Evolutionary conservation across 2,888 invertebrate species (phyloP).

Genomic region (Erebia aethiops): DNA sequence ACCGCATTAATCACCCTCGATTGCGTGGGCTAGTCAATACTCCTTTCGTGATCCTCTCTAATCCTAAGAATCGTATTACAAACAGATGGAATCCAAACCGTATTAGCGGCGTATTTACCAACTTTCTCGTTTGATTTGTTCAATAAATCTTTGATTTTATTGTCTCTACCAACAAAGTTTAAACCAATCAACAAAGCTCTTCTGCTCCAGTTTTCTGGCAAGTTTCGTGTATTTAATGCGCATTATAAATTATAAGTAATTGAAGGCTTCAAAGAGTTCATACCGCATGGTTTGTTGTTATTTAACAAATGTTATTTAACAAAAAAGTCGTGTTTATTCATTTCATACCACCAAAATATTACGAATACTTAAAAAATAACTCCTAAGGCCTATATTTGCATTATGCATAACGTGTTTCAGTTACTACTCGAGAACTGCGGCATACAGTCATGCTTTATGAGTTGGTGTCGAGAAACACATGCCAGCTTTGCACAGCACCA

Average conservation of each 20-base stretch:
- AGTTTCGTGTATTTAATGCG: background rate
- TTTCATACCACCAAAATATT: too few species aligned
- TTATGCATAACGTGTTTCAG: constrained; percentile 49
- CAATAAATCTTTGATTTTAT: background rate
- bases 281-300: too few species aligned
- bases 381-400: background rate
- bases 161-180: background rate
- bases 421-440: constrained; percentile 45
- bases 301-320: too few species aligned
- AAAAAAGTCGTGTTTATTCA: background rate
- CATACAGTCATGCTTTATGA: constrained; percentile 61
- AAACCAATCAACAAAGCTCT: background rate
- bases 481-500: background rate
- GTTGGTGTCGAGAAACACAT: constrained; percentile 53
- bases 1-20: background rate
- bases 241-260: too few species aligned
- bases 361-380: background rate
- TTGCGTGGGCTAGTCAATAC: constrained; percentile 2
- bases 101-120: background rate
- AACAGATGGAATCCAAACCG: background rate
- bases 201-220: background rate
- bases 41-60: constrained; percentile 1
- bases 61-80: constrained; percentile 7
- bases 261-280: too few species aligned
- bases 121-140: background rate